Evolutionary conservation across 2,888 invertebrate genomes (phyloP).

Genomic region (Chymomyza procnemis): DNA sequence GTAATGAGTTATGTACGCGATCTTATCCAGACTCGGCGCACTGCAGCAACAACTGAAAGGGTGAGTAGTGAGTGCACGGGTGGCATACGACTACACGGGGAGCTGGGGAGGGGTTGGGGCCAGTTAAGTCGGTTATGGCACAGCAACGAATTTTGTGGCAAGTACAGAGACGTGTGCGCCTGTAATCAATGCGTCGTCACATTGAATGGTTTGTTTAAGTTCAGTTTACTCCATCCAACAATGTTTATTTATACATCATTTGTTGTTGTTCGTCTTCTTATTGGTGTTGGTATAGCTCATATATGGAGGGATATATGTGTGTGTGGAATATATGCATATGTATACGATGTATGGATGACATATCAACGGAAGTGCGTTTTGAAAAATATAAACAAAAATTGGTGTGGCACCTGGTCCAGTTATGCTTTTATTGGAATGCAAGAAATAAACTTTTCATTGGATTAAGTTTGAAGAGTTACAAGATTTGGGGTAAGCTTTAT

Average conservation of each 20-base stretch:
- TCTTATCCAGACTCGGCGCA: slow-evolving; percentile 56
- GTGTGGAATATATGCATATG: slow-evolving; percentile 4
- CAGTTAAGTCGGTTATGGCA: not conserved
- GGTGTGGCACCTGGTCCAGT: slow-evolving; percentile 12
- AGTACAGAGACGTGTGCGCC: slow-evolving; percentile 35
- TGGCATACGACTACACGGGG: too few species aligned
- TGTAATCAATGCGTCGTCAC: slow-evolving; percentile 70
- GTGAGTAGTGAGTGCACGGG: not conserved
- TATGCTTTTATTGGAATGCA: not conserved
- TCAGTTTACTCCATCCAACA: slow-evolving; percentile 37
- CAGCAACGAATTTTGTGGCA: slow-evolving; percentile 26
- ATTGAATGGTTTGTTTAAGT: slow-evolving; percentile 66
- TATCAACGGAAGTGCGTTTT: slow-evolving; percentile 57
- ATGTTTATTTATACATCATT: slow-evolving; percentile 65
- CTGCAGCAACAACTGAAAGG: not conserved
- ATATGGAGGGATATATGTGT: slow-evolving; percentile 13
- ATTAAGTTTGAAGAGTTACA: not conserved
- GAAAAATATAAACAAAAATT: slow-evolving; percentile 31
- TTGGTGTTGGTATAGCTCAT: slow-evolving; percentile 15
- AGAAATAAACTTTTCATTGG: not conserved
- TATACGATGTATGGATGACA: too few species aligned
- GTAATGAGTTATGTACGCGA: slow-evolving; percentile 72
- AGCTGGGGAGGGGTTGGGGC: too few species aligned
- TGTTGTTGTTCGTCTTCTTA: slow-evolving; percentile 28
- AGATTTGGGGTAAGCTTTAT: not conserved